These are phyloP conservation scores for Pangasianodon gigas DNA, from an alignment of 2,113 vertebrate genomes.

Conservation along the genomic window DNA sequence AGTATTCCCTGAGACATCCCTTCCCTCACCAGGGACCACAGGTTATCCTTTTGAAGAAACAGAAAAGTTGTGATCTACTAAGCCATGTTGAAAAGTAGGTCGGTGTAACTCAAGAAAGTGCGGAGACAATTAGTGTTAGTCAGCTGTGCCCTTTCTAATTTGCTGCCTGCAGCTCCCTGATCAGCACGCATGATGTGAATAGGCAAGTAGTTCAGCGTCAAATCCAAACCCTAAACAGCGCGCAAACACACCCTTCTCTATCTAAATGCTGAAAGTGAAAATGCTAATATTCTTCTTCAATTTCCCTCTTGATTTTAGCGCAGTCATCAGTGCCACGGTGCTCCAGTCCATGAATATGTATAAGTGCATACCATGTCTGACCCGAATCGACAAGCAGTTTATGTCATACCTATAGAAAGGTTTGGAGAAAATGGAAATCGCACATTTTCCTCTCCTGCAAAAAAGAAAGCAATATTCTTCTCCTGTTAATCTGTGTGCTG, in stretches of 20 bases:
- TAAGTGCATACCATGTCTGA: neutral
- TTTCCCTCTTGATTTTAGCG: slow-evolving; percentile 40
- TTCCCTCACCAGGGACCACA: neutral
- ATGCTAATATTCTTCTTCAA: slow-evolving; percentile 46
- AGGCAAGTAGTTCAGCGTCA: slow-evolving; percentile 37
- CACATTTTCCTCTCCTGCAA: neutral
- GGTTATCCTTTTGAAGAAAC: slow-evolving; percentile 26
- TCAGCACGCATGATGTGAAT: slow-evolving; percentile 43
- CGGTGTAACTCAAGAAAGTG: slow-evolving; percentile 42
- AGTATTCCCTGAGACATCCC: neutral
- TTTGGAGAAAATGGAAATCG: neutral
- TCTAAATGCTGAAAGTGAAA: slow-evolving; percentile 47
- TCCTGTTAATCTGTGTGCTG: neutral
- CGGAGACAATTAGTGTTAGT: slow-evolving; percentile 47
- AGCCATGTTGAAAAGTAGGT: slow-evolving; percentile 51
- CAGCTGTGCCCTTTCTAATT: slow-evolving; percentile 49
- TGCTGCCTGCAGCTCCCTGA: slow-evolving; percentile 42
- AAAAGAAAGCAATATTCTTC: neutral
- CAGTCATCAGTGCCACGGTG: slow-evolving; percentile 38
- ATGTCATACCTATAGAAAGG: neutral
- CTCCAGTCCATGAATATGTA: slow-evolving; percentile 35
- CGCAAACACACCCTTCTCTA: slow-evolving; percentile 37
- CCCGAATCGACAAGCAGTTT: slow-evolving; percentile 26
- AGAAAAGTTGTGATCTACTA: slow-evolving; percentile 40
- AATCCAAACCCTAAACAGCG: slow-evolving; percentile 13